Evolutionary conservation across 2,888 invertebrate species (phyloP).

Genomic region (Enoplolaimus lenunculus): DNA sequence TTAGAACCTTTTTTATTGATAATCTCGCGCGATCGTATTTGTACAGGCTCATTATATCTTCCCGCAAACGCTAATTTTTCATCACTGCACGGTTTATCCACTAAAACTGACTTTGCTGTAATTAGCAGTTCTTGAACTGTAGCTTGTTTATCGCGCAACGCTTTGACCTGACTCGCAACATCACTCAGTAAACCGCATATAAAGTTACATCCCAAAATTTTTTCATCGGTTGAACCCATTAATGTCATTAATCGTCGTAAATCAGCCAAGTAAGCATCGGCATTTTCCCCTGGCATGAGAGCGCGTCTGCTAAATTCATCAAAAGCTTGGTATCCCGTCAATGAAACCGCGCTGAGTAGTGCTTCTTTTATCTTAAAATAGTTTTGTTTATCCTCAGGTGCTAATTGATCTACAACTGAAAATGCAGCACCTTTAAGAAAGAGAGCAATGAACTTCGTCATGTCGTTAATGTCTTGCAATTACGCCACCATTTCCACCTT

Average conservation of each 20-base stretch:
- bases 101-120: neutral
- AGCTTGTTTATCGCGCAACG: neutral
- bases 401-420: constrained; percentile 7
- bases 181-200: constrained; percentile 5
- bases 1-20: neutral
- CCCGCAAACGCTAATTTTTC: constrained; percentile 2
- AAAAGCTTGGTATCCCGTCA: constrained; percentile 6
- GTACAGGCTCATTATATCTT: neutral
- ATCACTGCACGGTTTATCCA: constrained; percentile 3
- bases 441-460: constrained; percentile 9
- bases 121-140: constrained; percentile 4
- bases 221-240: neutral
- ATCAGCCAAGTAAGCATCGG: constrained; percentile 9
- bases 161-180: constrained; percentile 6
- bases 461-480: constrained; percentile 4
- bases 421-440: constrained; percentile 4
- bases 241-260: constrained; percentile 5
- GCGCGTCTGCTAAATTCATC: neutral
- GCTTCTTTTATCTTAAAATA: constrained; percentile 5
- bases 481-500: constrained; percentile 5
- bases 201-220: constrained; percentile 2
- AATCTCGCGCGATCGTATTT: neutral
- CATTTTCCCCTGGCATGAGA: neutral
- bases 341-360: neutral
- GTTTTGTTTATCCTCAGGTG: neutral